These are phyloP conservation scores for Rhadina sibilatrix DNA, from an alignment of 2,113 vertebrate species.

Conservation along the genomic window DNA sequence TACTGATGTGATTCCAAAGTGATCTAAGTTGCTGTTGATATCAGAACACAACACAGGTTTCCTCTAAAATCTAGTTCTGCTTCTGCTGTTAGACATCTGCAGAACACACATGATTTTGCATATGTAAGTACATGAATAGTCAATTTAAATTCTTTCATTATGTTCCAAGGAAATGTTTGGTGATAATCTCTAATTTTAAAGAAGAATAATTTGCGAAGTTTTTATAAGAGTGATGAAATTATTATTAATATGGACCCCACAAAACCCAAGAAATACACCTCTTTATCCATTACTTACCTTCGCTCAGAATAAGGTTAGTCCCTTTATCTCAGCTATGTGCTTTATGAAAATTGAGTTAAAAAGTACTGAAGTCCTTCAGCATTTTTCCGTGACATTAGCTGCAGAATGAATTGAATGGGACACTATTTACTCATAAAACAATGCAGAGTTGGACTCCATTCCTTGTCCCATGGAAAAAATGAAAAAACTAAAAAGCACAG, in stretches of 20 bases:
- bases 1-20: slow-evolving; percentile 45
- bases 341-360: background rate
- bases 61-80: background rate
- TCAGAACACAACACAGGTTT: background rate
- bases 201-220: background rate
- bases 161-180: background rate
- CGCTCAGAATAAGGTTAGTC: background rate
- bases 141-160: background rate
- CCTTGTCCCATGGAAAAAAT: background rate
- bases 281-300: background rate
- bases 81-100: slow-evolving; percentile 4
- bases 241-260: background rate
- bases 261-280: background rate
- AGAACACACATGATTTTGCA: background rate
- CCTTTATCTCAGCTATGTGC: background rate
- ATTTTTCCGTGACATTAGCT: background rate
- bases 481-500: background rate
- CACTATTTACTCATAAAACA: background rate
- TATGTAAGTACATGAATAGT: background rate
- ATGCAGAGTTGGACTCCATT: background rate
- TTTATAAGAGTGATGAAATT: background rate
- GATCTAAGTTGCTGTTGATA: slow-evolving; percentile 42
- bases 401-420: background rate
- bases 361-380: background rate
- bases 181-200: background rate